Evolutionary conservation across 2,113 vertebrate genomes (phyloP).

Genomic region (Alces alces): DNA sequence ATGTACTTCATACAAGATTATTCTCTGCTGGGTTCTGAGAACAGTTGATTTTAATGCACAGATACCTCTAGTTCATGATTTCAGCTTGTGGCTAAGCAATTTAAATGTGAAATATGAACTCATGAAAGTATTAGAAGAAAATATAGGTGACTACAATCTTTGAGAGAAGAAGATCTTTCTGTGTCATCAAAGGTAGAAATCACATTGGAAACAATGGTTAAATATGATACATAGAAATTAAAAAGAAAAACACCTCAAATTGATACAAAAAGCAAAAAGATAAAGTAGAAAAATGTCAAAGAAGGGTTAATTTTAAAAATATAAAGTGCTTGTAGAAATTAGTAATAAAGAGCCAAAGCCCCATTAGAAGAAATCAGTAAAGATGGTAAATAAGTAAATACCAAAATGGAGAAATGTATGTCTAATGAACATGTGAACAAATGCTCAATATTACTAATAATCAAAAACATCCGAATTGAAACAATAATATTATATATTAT

Average conservation of each 20-base stretch:
- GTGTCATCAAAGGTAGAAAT: background rate
- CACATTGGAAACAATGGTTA: background rate
- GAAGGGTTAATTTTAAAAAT: background rate
- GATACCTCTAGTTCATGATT: background rate
- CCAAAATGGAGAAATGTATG: background rate
- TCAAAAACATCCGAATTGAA: conserved; percentile 10
- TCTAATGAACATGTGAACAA: background rate
- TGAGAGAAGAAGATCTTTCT: background rate
- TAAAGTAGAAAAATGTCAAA: background rate
- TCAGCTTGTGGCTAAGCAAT: background rate
- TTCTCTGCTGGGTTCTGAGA: background rate
- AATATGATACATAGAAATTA: background rate
- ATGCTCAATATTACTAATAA: background rate
- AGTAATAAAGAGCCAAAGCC: background rate
- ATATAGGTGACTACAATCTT: background rate
- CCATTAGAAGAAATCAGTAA: background rate
- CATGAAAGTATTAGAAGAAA: conserved; percentile 2
- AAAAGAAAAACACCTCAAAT: background rate
- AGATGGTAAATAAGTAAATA: background rate
- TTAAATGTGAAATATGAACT: background rate
- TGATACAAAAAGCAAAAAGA: background rate
- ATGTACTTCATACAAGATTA: background rate
- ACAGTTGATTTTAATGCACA: background rate
- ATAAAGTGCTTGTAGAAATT: background rate
- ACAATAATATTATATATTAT: background rate